A percentile compares a stretch with the other conserved stretches of the same genome.
These are phyloP conservation scores for Incurvaria masculella DNA, from an alignment of 2,888 invertebrate genomes.

Conservation along the genomic window DNA sequence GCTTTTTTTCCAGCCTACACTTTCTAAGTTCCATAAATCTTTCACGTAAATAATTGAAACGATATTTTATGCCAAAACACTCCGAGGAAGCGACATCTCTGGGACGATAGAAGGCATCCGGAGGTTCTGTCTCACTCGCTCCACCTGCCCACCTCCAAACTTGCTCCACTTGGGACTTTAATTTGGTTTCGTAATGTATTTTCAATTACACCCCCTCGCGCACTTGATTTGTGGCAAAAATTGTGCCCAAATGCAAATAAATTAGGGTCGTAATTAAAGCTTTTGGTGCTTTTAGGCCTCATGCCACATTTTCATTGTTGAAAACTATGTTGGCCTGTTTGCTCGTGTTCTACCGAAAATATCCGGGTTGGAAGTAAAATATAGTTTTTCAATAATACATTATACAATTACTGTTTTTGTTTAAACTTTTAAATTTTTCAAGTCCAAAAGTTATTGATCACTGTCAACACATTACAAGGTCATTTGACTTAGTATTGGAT, in stretches of 20 bases:
- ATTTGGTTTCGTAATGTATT: slow-evolving; percentile 58
- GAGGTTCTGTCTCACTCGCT: slow-evolving; percentile 8
- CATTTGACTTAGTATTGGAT: too few relatives aligned
- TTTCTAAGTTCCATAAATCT: slow-evolving; percentile 57
- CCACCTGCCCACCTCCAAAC: slow-evolving; percentile 47
- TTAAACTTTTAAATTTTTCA: too few relatives aligned
- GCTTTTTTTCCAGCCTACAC: slow-evolving; percentile 46
- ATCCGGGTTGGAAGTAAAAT: too few relatives aligned
- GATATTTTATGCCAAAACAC: slow-evolving; percentile 60
- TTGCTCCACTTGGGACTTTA: slow-evolving; percentile 56
- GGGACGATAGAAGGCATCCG: slow-evolving; percentile 36
- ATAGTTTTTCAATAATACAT: too few relatives aligned
- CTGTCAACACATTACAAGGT: too few relatives aligned
- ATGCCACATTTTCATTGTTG: too few relatives aligned
- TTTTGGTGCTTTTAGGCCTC: too few relatives aligned
- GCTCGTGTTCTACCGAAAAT: too few relatives aligned
- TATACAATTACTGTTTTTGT: too few relatives aligned
- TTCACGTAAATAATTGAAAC: slow-evolving; percentile 59
- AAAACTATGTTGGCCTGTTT: too few relatives aligned
- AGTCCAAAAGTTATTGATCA: too few relatives aligned
- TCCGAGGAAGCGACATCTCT: slow-evolving; percentile 30
- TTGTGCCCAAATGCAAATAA: background rate
- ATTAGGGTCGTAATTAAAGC: background rate
- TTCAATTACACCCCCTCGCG: slow-evolving; percentile 54
- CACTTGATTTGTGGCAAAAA: slow-evolving; percentile 44